Evolutionary conservation across 1,140 invertebrate genomes (phyloP).

Genomic region (Musca vetustissima): DNA sequence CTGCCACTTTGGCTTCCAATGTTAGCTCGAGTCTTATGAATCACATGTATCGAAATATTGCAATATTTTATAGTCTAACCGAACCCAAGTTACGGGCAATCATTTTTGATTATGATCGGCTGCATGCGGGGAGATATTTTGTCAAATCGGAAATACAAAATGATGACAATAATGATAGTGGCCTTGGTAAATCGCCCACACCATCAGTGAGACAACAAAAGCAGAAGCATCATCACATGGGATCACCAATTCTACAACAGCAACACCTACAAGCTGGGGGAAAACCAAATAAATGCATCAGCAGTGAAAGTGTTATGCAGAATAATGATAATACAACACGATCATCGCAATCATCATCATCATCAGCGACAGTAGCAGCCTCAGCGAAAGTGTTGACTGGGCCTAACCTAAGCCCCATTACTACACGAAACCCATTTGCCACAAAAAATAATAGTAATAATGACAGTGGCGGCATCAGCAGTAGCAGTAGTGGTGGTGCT

Average conservation of each 20-base stretch:
- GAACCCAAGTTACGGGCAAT: conserved; percentile 48
- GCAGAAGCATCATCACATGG: too few relatives aligned
- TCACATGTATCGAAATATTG: conserved; percentile 37
- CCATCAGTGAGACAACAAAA: background rate
- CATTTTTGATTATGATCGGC: conserved; percentile 48
- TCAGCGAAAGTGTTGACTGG: background rate
- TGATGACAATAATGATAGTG: conserved; percentile 3
- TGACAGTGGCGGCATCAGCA: too few relatives aligned
- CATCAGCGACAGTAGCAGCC: conserved; percentile 31
- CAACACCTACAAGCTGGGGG: background rate
- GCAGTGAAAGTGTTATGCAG: conserved; percentile 7
- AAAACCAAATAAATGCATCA: background rate
- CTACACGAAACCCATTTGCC: background rate
- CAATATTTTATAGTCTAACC: conserved; percentile 43
- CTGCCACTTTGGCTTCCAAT: conserved; percentile 40
- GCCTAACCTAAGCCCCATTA: background rate
- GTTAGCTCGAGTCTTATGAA: conserved; percentile 10
- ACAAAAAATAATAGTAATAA: too few relatives aligned
- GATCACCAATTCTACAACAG: background rate
- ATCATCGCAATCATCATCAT: background rate
- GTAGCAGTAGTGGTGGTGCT: background rate
- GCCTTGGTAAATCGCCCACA: background rate
- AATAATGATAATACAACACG: too few relatives aligned
- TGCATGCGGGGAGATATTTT: conserved; percentile 38
- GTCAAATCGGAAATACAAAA: conserved; percentile 33